These are phyloP conservation scores for Tiliacea aurago DNA, from an alignment of 2,888 invertebrate genomes.

Conservation along the genomic window DNA sequence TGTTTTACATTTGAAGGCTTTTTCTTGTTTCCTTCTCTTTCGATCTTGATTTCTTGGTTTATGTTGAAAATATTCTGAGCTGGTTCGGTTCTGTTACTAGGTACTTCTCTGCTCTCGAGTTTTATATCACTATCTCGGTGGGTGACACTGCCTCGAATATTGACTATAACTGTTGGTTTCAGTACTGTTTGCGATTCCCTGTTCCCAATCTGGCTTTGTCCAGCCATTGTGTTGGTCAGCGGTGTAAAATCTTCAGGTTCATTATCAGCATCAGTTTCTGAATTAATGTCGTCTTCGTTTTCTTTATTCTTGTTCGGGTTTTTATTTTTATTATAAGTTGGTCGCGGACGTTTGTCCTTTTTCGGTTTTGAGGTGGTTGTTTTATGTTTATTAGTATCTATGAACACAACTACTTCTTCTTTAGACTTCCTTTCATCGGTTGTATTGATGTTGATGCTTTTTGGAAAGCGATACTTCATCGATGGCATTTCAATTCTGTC, in stretches of 20 bases:
- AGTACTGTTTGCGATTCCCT: slow-evolving; percentile 87
- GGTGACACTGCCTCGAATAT: slow-evolving; percentile 83
- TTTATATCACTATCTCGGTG: slow-evolving; percentile 84
- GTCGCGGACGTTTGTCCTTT: slow-evolving; percentile 64
- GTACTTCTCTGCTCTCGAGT: slow-evolving; percentile 79
- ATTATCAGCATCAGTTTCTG: slow-evolving; percentile 62
- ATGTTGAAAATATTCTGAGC: slow-evolving; percentile 86
- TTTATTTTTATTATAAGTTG: slow-evolving; percentile 69
- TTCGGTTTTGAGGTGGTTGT: slow-evolving; percentile 77
- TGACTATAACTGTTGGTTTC: slow-evolving; percentile 87
- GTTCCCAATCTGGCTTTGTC: slow-evolving; percentile 87
- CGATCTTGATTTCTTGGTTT: slow-evolving; percentile 86
- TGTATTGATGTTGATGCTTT: slow-evolving; percentile 73
- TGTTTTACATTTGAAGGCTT: slow-evolving; percentile 71
- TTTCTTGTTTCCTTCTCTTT: slow-evolving; percentile 69
- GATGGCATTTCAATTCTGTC: slow-evolving; percentile 86
- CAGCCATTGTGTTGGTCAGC: slow-evolving; percentile 81
- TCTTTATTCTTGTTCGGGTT: slow-evolving; percentile 66
- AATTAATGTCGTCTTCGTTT: slow-evolving; percentile 63
- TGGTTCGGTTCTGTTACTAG: slow-evolving; percentile 65
- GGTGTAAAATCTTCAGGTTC: slow-evolving; percentile 70
- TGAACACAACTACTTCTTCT: slow-evolving; percentile 81
- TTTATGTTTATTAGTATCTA: slow-evolving; percentile 76
- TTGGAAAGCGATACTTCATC: slow-evolving; percentile 83
- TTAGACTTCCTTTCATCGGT: slow-evolving; percentile 68